Conservation (phyloP, 1,140 invertebrate species). For the Papilio polytes region DNA sequence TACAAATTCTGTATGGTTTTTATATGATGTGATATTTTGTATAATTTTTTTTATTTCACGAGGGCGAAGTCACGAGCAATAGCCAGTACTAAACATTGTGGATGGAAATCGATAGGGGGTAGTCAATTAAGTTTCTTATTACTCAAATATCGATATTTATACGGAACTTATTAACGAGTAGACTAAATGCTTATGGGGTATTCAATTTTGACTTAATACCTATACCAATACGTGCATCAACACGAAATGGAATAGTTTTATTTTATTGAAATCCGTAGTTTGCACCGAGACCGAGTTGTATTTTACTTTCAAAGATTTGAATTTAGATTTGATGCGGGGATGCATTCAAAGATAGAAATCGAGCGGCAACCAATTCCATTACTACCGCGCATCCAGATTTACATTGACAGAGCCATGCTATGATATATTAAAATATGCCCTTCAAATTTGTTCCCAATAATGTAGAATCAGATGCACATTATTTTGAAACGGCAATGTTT, state of each 20-base stretch:
- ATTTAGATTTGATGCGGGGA: not conserved
- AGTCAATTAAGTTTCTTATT: not conserved
- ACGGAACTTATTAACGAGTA: not conserved
- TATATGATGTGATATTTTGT: no score
- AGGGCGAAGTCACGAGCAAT: no score
- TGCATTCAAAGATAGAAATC: conserved; percentile 34
- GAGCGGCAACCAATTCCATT: conserved; percentile 34
- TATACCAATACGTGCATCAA: not conserved
- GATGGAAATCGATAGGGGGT: not conserved
- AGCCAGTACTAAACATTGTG: not conserved
- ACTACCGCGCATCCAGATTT: conserved; percentile 13
- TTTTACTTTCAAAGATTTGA: conserved; percentile 22
- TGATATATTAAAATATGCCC: conserved; percentile 13
- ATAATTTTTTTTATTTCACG: no score
- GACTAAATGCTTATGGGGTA: not conserved
- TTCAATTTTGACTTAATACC: not conserved
- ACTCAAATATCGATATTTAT: not conserved
- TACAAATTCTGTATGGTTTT: no score
- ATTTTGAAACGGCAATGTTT: not conserved
- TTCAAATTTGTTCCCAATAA: not conserved
- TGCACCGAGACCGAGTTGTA: conserved; percentile 1
- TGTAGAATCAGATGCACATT: not conserved
- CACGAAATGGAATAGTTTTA: conserved; percentile 9
- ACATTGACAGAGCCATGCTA: not conserved
- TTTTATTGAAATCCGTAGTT: conserved; percentile 24